phyloP scores from a whole-genome alignment of 1,140 invertebrate genomes.

The Eumaeus atala region DNA sequence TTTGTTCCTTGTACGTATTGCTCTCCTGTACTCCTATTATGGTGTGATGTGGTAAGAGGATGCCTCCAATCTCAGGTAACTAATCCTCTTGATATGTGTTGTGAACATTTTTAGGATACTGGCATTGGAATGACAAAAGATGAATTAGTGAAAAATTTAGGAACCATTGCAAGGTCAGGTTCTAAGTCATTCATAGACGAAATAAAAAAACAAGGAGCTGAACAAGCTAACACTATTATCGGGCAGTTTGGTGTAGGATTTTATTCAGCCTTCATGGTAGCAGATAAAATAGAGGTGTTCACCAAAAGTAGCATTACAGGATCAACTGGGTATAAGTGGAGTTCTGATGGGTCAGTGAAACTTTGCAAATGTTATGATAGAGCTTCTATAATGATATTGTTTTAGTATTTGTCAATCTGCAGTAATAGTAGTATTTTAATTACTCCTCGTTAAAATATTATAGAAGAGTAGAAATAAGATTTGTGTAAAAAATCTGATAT shows the following conservation, averaged over 20 bases:
- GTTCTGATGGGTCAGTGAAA: constrained; percentile 86
- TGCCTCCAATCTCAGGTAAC: too few species aligned
- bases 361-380: too few species aligned
- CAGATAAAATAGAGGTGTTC: constrained; percentile 94
- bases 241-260: constrained; percentile 99
- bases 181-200: constrained; percentile 95
- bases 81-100: too few species aligned
- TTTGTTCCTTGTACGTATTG: too few species aligned
- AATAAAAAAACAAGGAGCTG: constrained; percentile 81
- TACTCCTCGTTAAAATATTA: too few species aligned
- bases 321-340: constrained; percentile 88
- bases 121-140: constrained; percentile 96
- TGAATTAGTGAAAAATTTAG: constrained; percentile 92
- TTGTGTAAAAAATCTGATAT: too few species aligned
- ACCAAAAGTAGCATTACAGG: constrained; percentile 79
- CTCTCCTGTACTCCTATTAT: too few species aligned
- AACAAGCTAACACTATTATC: constrained; percentile 87
- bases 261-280: constrained; percentile 98
- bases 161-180: constrained; percentile 95
- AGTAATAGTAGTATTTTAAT: too few species aligned
- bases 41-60: too few species aligned
- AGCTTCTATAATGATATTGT: too few species aligned
- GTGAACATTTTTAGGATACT: constrained; percentile 85
- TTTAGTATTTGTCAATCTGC: too few species aligned
- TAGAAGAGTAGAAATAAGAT: too few species aligned